Percentiles rank a stretch among this genome's conserved stretches.
Evolutionary conservation across 1,140 invertebrate genomes (phyloP).

Genomic region (Limonius californicus): DNA sequence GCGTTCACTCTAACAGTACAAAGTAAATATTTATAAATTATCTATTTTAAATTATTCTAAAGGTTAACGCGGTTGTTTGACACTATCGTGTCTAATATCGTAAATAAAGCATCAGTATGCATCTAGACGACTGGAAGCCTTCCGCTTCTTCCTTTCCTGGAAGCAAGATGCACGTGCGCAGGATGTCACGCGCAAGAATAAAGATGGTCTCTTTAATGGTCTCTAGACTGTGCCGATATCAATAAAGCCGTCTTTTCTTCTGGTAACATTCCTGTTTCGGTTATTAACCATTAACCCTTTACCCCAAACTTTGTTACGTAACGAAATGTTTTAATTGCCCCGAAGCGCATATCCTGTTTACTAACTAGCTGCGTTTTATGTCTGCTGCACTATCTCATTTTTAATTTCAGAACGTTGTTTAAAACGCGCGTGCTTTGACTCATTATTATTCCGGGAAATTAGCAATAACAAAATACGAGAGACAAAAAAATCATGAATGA

Average conservation of each 20-base stretch:
- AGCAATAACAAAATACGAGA: not conserved
- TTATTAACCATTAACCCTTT: conserved; percentile 2
- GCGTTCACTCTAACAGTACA: too few relatives aligned
- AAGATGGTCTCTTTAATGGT: conserved; percentile 17
- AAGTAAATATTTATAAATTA: too few relatives aligned
- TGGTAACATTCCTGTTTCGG: not conserved
- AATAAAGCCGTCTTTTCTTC: not conserved
- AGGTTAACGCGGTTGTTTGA: conserved; percentile 1
- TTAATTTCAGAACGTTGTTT: too few relatives aligned
- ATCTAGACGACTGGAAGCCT: conserved; percentile 22
- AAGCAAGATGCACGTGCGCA: conserved; percentile 38
- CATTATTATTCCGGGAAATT: too few relatives aligned
- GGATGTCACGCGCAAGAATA: conserved; percentile 34
- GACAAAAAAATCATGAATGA: not conserved
- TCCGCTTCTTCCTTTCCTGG: conserved; percentile 37
- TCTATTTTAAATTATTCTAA: not conserved
- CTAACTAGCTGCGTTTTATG: not conserved
- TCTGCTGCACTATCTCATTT: too few relatives aligned
- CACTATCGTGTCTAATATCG: not conserved
- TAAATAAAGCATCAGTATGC: conserved; percentile 27
- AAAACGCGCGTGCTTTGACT: too few relatives aligned
- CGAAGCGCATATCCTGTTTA: not conserved
- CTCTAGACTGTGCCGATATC: not conserved
- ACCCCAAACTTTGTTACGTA: not conserved
- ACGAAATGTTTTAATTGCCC: not conserved